Conservation (phyloP, 2,888 invertebrate species). For the Apodemia duryi region DNA sequence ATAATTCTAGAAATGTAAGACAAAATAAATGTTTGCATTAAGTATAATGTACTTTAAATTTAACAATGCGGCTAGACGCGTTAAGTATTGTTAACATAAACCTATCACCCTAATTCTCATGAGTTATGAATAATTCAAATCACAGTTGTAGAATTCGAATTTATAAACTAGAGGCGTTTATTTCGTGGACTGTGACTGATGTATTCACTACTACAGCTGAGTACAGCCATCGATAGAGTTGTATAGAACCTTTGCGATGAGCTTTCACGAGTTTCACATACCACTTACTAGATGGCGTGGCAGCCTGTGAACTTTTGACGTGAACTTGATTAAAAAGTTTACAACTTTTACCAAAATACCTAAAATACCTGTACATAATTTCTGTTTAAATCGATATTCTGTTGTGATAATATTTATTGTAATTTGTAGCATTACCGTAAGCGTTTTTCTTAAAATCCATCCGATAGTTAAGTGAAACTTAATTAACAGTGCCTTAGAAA, state of each 20-base stretch:
- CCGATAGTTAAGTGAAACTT: slow-evolving; percentile 29
- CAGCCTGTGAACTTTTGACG: slow-evolving; percentile 74
- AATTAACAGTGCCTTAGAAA: slow-evolving; percentile 22
- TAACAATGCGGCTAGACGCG: neutral
- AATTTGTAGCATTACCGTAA: slow-evolving; percentile 15
- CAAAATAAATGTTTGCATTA: no score
- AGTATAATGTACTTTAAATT: neutral
- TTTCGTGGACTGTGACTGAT: slow-evolving; percentile 32
- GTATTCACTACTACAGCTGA: slow-evolving; percentile 38
- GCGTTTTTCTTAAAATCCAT: neutral
- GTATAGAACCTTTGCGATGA: slow-evolving; percentile 32
- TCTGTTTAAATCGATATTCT: slow-evolving; percentile 14
- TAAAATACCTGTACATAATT: slow-evolving; percentile 64
- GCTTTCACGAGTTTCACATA: slow-evolving; percentile 58
- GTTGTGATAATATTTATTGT: slow-evolving; percentile 19
- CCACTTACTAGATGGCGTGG: slow-evolving; percentile 60
- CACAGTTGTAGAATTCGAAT: slow-evolving; percentile 35
- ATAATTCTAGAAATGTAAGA: no score
- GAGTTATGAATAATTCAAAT: slow-evolving; percentile 42
- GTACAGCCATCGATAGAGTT: slow-evolving; percentile 43
- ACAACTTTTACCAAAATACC: slow-evolving; percentile 74
- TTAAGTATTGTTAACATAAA: neutral
- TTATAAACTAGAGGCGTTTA: slow-evolving; percentile 49
- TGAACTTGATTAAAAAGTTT: slow-evolving; percentile 73
- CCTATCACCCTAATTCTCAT: neutral